phyloP scores from a whole-genome alignment of 2,113 vertebrate species.

The Microtus montanus region DNA sequence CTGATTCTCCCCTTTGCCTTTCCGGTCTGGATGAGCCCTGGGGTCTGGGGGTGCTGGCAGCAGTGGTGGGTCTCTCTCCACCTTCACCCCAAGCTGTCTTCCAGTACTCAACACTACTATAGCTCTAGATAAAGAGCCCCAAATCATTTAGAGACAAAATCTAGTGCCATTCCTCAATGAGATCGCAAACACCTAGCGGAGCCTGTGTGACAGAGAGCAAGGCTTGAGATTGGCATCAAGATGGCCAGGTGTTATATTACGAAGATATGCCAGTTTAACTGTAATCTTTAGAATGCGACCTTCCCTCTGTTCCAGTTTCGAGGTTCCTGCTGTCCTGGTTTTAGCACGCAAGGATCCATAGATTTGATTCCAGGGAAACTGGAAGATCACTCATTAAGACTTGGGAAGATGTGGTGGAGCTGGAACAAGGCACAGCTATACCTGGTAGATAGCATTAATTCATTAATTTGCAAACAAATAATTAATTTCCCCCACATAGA shows the following conservation, averaged over 20 bases:
- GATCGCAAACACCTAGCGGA: not conserved
- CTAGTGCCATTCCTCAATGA: not conserved
- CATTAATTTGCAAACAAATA: not conserved
- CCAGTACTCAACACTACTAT: not conserved
- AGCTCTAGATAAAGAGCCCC: not conserved
- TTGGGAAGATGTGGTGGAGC: not conserved
- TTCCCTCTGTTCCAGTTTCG: not conserved
- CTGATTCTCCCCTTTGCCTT: not conserved
- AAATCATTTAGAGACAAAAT: not conserved
- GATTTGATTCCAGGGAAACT: not conserved
- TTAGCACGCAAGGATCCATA: not conserved
- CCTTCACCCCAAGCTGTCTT: not conserved
- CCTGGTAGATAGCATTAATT: not conserved
- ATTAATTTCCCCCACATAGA: not conserved
- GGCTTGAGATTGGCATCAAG: not conserved
- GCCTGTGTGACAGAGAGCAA: not conserved
- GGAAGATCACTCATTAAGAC: not conserved
- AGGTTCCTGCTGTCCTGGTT: not conserved
- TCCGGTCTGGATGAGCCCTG: not conserved
- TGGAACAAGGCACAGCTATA: not conserved
- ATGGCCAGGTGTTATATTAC: accelerated
- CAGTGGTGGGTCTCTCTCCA: not conserved
- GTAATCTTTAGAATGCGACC: not conserved
- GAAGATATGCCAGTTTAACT: not conserved
- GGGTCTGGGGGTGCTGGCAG: accelerated